phyloP scores from a whole-genome alignment of 2,888 invertebrate genomes.

The Aleiodes alternator region DNA sequence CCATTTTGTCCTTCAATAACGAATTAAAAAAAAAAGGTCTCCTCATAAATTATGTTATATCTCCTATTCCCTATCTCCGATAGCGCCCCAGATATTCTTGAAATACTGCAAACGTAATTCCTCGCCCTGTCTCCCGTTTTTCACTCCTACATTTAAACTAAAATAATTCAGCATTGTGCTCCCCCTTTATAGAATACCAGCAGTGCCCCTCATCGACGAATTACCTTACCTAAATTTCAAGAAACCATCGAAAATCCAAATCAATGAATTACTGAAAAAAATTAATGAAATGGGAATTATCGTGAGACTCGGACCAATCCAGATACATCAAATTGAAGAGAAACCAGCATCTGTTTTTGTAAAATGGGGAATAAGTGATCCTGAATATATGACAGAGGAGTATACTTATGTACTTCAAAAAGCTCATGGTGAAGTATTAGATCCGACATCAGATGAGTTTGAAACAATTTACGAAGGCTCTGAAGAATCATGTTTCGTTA shows the following conservation, averaged over 20 bases:
- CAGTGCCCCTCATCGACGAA: constrained; percentile 78
- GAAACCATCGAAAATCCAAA: constrained; percentile 71
- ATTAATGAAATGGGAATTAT: constrained; percentile 61
- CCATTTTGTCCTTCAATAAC: too few relatives aligned
- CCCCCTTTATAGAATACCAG: constrained; percentile 74
- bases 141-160: too few relatives aligned
- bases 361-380: constrained; percentile 76
- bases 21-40: too few relatives aligned
- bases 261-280: constrained; percentile 58
- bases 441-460: constrained; percentile 64
- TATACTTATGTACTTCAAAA: constrained; percentile 75
- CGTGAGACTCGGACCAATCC: constrained; percentile 68
- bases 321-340: constrained; percentile 76
- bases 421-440: constrained; percentile 72
- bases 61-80: too few relatives aligned
- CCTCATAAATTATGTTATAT: too few relatives aligned
- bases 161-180: constrained; percentile 2
- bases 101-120: too few relatives aligned
- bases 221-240: constrained; percentile 78
- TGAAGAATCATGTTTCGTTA: constrained; percentile 75
- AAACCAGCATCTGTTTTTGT: constrained; percentile 78
- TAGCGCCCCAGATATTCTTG: too few relatives aligned
- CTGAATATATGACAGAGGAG: constrained; percentile 74
- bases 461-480: constrained; percentile 76
- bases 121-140: too few relatives aligned